A percentile compares a stretch with the other conserved stretches of the same genome.
These are phyloP conservation scores for Pygocentrus nattereri DNA, from an alignment of 2,797 vertebrate species.

Conservation along the genomic window DNA sequence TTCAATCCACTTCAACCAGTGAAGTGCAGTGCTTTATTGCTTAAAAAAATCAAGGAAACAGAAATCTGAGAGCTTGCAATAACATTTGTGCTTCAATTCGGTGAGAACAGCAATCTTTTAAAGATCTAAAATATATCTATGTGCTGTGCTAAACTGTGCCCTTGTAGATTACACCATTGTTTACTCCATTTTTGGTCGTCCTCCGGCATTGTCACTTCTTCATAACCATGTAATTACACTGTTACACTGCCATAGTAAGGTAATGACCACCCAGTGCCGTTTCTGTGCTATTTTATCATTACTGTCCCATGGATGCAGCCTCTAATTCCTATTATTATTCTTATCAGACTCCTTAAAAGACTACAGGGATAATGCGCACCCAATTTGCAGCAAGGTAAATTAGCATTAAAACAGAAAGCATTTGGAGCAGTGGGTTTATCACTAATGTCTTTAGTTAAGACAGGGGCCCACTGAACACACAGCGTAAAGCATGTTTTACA, in stretches of 20 bases:
- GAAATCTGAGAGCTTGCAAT: neutral
- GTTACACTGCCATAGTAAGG: constrained; percentile 24
- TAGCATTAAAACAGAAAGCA: constrained; percentile 48
- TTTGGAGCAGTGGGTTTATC: constrained; percentile 40
- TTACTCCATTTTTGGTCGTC: constrained; percentile 3
- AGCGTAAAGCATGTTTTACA: constrained; percentile 10
- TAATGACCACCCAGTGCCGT: constrained; percentile 34
- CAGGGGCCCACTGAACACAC: neutral
- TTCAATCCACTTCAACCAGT: constrained; percentile 30
- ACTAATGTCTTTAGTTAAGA: constrained; percentile 45
- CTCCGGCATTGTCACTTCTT: constrained; percentile 5
- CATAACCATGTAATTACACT: constrained; percentile 30
- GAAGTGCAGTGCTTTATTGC: constrained; percentile 23
- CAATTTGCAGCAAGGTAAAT: constrained; percentile 38
- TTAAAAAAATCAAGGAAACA: constrained; percentile 26
- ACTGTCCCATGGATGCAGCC: constrained; percentile 24
- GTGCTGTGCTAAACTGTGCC: neutral
- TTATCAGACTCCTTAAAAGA: constrained; percentile 46
- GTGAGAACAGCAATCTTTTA: neutral
- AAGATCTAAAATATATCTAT: constrained; percentile 16
- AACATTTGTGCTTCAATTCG: constrained; percentile 11
- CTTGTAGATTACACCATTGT: constrained; percentile 4
- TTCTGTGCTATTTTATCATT: constrained; percentile 12
- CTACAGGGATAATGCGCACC: constrained; percentile 40
- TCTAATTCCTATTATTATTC: constrained; percentile 44